Evolutionary conservation across 2,888 invertebrate genomes (phyloP), one percentile per base, ranked within the genome.

Genomic region (Epicampocera succincta): DNA sequence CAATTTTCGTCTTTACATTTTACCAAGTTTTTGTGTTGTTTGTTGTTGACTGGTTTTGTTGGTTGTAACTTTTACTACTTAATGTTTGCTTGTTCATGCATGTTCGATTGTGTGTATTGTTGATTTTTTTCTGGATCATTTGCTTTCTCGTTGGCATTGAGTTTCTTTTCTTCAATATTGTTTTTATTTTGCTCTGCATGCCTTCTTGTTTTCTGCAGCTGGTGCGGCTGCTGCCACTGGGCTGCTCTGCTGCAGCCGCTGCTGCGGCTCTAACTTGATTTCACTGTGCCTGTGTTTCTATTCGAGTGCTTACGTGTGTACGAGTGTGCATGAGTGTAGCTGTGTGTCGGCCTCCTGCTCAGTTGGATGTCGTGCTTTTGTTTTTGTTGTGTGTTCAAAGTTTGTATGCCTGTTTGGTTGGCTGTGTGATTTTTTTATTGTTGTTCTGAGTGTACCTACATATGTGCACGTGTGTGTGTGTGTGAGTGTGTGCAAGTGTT

Each of bases 371-470:
- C 72, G 48, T 71, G 56, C 68, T 71, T 68, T 60, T 61, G 68
- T 44, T 63, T 56, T 33, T 38, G 42, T 63, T 76, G 63, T 65
- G 56, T 29, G 33, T 63, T 9, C 72, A 81, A 61, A 66, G 48
- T 80, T 50, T 65, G 19, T 54, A 74, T 73, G 83, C 73, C 72
- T 84, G 85, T 82, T 83, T 76, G 83, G 19, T 75, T 77, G 60
- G 78, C 48, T 68, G 73, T 66, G 58, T 73, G 25, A 40, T 25
- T 66, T 46, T 77, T 29, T 54, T 52, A 19, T 50, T 74, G 68
- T 48, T 74, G 50, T 74, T 44, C 42, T 66, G 46, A 54, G 61
- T 48, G 52, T 61, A n/a, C n/a, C n/a, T n/a, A n/a, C n/a, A n/a
- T n/a, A n/a, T n/a, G n/a, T n/a, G n/a, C n/a, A n/a, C n/a, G 33